Base-by-base conservation (phyloP, 2,888 invertebrate genomes). In the Escarpia spicata region DNA sequence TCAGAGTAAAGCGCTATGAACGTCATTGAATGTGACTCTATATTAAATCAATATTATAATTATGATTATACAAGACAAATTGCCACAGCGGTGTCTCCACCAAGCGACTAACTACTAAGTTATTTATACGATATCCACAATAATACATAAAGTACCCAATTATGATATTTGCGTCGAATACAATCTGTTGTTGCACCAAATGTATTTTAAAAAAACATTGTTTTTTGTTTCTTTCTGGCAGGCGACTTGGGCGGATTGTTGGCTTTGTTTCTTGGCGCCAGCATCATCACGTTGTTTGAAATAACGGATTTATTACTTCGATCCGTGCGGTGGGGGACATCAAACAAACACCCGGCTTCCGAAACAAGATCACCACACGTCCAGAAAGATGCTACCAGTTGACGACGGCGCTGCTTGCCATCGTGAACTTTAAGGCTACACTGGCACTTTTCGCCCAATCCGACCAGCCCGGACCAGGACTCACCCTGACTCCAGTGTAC, bases 261-360 rank as follows among this genome's bases (percentile, higher is more conserved):
- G 90, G 93, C 93, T 3, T 91, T 93, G n/a, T 93, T 92, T 60
- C 93, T 93, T 9, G 93, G 93, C 37, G 93, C 93, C 90, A 93
- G 93, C 43, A 58, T 93, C 92, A 92, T 93, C 44, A 93, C 93
- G 45, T 31, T 92, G 43, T 58, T 93, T 44, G 93, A 93, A 75
- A 75, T 75, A 75, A n/a, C 75, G 75, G 75, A 75, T 75, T 26
- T 75, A 75, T 26, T 75, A 75, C 75, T 75, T 75, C 75, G 75
- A 1, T 75, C 75, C 75, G 75, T 75, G 75, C 75, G 6, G 26
- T 75, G 75, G 75, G 26, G 75, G 75, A 75, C 75, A 75, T 75
- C 26, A 26, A 75, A 75, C 19, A 75, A 75, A 75, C 75, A 75
- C 19, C 75, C 75, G 26, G n/a, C 75, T 75, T 75, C 75, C 26